These are phyloP conservation scores for Trichechus manatus DNA, from an alignment of 2,113 vertebrate genomes.

Conservation along the genomic window DNA sequence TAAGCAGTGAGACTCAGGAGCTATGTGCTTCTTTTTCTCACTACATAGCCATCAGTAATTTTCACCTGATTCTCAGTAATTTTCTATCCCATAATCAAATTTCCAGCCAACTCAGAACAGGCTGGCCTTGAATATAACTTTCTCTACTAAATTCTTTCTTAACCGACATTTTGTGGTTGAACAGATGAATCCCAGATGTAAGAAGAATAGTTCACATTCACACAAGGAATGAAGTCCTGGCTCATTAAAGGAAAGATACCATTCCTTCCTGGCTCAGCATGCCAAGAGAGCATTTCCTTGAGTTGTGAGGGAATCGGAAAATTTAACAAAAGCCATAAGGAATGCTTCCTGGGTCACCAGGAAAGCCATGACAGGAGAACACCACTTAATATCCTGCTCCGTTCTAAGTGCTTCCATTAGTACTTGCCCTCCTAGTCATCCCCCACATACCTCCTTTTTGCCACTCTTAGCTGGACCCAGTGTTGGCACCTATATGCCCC, in stretches of 20 bases:
- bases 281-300: constrained; percentile 71
- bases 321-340: constrained; percentile 67
- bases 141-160: constrained; percentile 78
- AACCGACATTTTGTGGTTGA: constrained; percentile 77
- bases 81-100: constrained; percentile 67
- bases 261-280: constrained; percentile 72
- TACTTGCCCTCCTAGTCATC: background rate
- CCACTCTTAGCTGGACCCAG: background rate
- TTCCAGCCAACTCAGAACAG: constrained; percentile 58
- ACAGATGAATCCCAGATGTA: constrained; percentile 84
- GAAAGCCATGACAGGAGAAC: constrained; percentile 55
- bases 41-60: background rate
- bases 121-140: constrained; percentile 70
- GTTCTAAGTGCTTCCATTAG: background rate
- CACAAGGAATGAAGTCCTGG: constrained; percentile 67
- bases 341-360: constrained; percentile 73
- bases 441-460: background rate
- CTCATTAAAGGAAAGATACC: constrained; percentile 75
- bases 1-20: rapidly evolving
- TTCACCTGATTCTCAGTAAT: constrained; percentile 73
- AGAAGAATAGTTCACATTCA: constrained; percentile 76
- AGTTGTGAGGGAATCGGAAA: constrained; percentile 47
- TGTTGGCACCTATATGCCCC: background rate
- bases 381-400: background rate
- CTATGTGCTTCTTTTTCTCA: background rate